Percentiles rank a stretch among this genome's conserved stretches.
phyloP scores from a whole-genome alignment of 2,113 vertebrate species.

The Clarias batrachus region DNA sequence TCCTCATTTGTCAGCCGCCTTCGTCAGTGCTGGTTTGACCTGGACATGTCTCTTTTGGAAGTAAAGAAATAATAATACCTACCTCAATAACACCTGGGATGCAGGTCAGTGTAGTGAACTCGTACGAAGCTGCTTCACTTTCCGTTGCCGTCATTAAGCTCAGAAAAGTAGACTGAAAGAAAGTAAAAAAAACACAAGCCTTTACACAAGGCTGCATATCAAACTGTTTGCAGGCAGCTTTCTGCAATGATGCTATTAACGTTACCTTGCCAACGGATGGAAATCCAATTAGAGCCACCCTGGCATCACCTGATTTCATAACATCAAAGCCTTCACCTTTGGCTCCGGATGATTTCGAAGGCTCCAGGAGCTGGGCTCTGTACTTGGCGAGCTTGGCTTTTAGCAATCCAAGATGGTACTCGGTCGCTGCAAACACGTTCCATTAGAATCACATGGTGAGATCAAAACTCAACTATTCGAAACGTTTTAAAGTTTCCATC shows the following conservation, averaged over 20 bases:
- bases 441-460: not conserved
- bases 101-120: constrained; percentile 96
- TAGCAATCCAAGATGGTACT: constrained; percentile 95
- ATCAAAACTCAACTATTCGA: not conserved
- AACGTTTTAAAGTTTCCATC: not conserved
- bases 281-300: constrained; percentile 95
- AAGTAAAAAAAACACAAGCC: constrained; percentile 54
- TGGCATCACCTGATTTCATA: constrained; percentile 98
- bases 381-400: constrained; percentile 98
- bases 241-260: not conserved
- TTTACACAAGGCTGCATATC: not conserved
- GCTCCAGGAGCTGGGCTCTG: constrained; percentile 91
- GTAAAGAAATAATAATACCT: not conserved
- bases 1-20: no score
- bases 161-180: constrained; percentile 91
- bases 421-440: constrained; percentile 78
- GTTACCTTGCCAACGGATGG: constrained; percentile 98
- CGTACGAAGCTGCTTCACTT: constrained; percentile 93
- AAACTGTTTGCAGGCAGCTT: not conserved
- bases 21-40: no score
- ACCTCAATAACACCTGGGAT: constrained; percentile 98
- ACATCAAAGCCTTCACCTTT: constrained; percentile 99
- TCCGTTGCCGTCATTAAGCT: constrained; percentile 96
- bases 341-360: constrained; percentile 84
- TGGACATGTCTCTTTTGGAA: not conserved